Evolutionary conservation across 1,140 invertebrate species (phyloP).

Genomic region (Cardiocondyla obscurior): DNA sequence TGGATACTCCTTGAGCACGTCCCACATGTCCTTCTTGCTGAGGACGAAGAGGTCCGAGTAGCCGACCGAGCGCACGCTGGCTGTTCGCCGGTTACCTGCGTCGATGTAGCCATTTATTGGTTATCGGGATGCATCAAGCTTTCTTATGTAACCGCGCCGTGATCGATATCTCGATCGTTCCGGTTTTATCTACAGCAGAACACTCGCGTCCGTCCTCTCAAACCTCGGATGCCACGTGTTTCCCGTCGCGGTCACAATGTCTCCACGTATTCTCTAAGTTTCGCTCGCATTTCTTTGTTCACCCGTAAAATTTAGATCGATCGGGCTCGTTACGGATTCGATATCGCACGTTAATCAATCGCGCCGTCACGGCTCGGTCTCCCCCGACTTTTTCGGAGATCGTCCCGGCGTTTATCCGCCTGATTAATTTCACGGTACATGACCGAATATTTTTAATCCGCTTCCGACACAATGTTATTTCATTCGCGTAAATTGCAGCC

Average conservation of each 20-base stretch:
- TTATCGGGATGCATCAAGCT: conserved; percentile 79
- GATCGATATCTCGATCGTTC: conserved; percentile 55
- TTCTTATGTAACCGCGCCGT: conserved; percentile 60
- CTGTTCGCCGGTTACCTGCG: conserved; percentile 97
- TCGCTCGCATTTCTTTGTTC: neutral
- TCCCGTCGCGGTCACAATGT: neutral
- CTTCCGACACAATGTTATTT: neutral
- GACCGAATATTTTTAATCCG: neutral
- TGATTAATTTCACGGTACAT: conserved; percentile 18
- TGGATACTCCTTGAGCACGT: conserved; percentile 99
- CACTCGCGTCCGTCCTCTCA: neutral
- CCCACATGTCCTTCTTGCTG: conserved; percentile 99
- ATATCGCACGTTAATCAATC: conserved; percentile 7
- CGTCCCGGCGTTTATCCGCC: neutral
- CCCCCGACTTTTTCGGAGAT: neutral
- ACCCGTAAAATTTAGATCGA: conserved; percentile 21
- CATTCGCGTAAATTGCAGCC: neutral
- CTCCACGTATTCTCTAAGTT: neutral
- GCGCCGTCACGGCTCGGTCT: conserved; percentile 1
- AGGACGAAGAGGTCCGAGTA: conserved; percentile 99
- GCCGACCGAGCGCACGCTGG: conserved; percentile 97
- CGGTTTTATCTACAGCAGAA: neutral
- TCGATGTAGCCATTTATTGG: conserved; percentile 83
- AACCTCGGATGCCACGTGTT: conserved; percentile 2
- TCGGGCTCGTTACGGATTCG: conserved; percentile 3